phyloP scores from a whole-genome alignment of 92 coral and sea anemone species.

The Epizoanthus ramosus region DNA sequence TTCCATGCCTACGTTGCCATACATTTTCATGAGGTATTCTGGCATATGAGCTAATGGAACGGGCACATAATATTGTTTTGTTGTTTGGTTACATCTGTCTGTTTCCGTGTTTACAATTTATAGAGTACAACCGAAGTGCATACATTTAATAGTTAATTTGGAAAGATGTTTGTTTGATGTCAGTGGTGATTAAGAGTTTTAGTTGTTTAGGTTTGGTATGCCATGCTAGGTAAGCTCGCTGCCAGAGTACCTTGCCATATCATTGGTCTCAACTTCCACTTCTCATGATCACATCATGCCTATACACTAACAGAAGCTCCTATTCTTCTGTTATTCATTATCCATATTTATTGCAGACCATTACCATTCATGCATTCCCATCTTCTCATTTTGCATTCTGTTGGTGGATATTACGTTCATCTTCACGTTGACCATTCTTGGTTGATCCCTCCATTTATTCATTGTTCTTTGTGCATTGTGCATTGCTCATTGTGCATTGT shows the following conservation, averaged over 20 bases:
- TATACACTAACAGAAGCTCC: neutral
- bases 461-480: neutral
- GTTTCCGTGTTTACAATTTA: neutral
- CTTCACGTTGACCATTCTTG: neutral
- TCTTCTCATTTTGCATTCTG: conserved; percentile 4
- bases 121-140: too few relatives aligned
- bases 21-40: conserved; percentile 19
- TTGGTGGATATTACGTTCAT: neutral
- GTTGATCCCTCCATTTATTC: neutral
- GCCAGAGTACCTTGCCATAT: conserved; percentile 7
- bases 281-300: neutral
- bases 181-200: too few relatives aligned
- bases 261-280: neutral
- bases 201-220: neutral
- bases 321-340: neutral
- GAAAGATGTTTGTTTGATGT: too few relatives aligned
- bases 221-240: neutral
- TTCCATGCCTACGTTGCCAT: neutral
- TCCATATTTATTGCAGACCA: neutral
- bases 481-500: neutral
- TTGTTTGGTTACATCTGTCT: neutral
- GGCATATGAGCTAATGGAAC: neutral
- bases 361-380: neutral
- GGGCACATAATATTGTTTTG: neutral
- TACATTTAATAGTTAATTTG: too few relatives aligned